Base-by-base conservation (phyloP, 1,140 invertebrate species). In the Pogonomyrmex barbatus region DNA sequence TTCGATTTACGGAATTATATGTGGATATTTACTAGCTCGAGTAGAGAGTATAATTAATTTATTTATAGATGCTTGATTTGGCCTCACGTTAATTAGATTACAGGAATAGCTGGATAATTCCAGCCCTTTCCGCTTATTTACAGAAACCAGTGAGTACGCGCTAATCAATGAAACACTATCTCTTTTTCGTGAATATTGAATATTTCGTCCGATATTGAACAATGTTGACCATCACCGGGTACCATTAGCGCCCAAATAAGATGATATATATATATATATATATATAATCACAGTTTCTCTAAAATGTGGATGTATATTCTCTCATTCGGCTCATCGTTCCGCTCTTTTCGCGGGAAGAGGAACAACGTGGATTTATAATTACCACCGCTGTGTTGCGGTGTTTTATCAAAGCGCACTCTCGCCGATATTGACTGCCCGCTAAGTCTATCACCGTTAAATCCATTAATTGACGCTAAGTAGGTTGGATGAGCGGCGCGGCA, bases 401-500 rank as follows among this genome's bases (percentile, higher is more conserved):
- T 83, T 75, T 75, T 83, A 60, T 83, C 79, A 83, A 83, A 83
- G 79, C 68, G 54, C 68, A n/a, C 42, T 67, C 67, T 82, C 67
- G 30, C 39, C 79, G 68, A 60, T 83, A 83, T 83, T 47, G 68
- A 83, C 54, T 47, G n/a, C 17, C 8, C 17, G 30, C 42, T 39
- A 60, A 24, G 67, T 83, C 45, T 62, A 75, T 75, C 67, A 71
- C 54, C 79, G 54, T 75, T 73, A 82, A 58, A 70, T 24, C n/a
- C 79, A 75, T 83, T 83, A 83, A 83, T 82, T 60, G 67, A 82
- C 42, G 79, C 56, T 83, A 83, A 83, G 54, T 60, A 83, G 68
- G 68, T 83, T 83, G 56, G 45, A 83, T 45, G 68, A 84, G 54
- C 70, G 36, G 30, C 36, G 42, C 9, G 36, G 36, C 33, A 83